phyloP scores from a whole-genome alignment of 2,888 invertebrate species.

The Hoplodrina blanda region DNA sequence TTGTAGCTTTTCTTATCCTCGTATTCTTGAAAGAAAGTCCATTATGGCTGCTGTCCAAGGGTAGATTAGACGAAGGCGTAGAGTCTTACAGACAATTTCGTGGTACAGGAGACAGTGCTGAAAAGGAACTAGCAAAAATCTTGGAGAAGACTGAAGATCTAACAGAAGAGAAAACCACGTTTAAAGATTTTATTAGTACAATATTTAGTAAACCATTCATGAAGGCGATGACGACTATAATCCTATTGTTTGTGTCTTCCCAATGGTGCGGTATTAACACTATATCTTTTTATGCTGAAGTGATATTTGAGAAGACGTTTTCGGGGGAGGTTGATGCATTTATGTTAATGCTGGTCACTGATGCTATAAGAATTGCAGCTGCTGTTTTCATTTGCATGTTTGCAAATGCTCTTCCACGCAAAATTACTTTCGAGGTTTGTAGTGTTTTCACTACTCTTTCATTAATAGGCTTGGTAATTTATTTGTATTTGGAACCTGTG shows the following conservation, averaged over 20 bases:
- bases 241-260: conserved; percentile 66
- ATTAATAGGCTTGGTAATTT: conserved; percentile 66
- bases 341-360: conserved; percentile 72
- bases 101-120: conserved; percentile 68
- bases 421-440: conserved; percentile 65
- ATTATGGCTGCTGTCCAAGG: conserved; percentile 76
- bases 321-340: conserved; percentile 69
- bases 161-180: conserved; percentile 38
- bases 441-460: conserved; percentile 63
- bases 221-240: conserved; percentile 61
- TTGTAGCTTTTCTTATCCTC: conserved; percentile 64
- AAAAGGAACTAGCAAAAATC: conserved; percentile 70
- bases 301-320: conserved; percentile 73
- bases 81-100: conserved; percentile 71
- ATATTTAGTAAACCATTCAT: conserved; percentile 71
- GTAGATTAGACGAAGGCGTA: conserved; percentile 69
- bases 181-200: conserved; percentile 61
- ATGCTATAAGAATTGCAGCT: conserved; percentile 67
- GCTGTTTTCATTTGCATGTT: conserved; percentile 62
- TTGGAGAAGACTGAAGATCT: conserved; percentile 67
- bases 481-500: conserved; percentile 64
- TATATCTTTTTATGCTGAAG: conserved; percentile 74
- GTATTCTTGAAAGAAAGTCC: conserved; percentile 77
- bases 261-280: conserved; percentile 76
- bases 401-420: conserved; percentile 66